These are phyloP conservation scores for Acanthurus leucopareius DNA, from an alignment of 2,797 vertebrate genomes.

Conservation along the genomic window DNA sequence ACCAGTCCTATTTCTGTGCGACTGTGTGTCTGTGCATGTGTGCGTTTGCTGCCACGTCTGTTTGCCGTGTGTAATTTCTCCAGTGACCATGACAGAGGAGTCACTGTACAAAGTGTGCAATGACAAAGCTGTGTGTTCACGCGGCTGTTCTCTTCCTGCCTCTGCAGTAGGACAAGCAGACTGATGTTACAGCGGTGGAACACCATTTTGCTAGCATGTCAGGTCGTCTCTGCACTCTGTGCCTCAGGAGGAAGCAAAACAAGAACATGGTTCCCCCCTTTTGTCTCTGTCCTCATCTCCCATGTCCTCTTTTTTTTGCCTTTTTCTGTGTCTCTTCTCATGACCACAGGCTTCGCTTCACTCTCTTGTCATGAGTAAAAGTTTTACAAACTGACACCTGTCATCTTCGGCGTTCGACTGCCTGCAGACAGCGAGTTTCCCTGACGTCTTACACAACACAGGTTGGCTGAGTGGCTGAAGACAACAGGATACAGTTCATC, in stretches of 20 bases:
- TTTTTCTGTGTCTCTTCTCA: slow-evolving; percentile 5
- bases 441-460: slow-evolving; percentile 17
- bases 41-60: slow-evolving; percentile 26
- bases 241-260: slow-evolving; percentile 56
- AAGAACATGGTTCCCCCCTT: slow-evolving; percentile 46
- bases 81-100: slow-evolving; percentile 60
- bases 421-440: slow-evolving; percentile 12
- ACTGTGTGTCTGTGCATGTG: slow-evolving; percentile 24
- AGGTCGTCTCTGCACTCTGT: slow-evolving; percentile 55
- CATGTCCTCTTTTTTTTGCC: slow-evolving; percentile 34
- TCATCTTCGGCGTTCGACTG: slow-evolving; percentile 29
- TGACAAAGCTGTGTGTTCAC: slow-evolving; percentile 49
- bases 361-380: slow-evolving; percentile 31
- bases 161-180: slow-evolving; percentile 69
- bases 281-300: slow-evolving; percentile 37
- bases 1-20: slow-evolving; percentile 22
- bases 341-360: slow-evolving; percentile 42
- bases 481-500: slow-evolving; percentile 10
- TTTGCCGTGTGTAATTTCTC: slow-evolving; percentile 48
- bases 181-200: slow-evolving; percentile 56
- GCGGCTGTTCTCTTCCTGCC: slow-evolving; percentile 56
- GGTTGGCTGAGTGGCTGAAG: slow-evolving; percentile 4
- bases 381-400: slow-evolving; percentile 30
- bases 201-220: slow-evolving; percentile 54
- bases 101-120: slow-evolving; percentile 42